phyloP scores from a whole-genome alignment of 2,113 vertebrate species.

The Erpornis zantholeuca region DNA sequence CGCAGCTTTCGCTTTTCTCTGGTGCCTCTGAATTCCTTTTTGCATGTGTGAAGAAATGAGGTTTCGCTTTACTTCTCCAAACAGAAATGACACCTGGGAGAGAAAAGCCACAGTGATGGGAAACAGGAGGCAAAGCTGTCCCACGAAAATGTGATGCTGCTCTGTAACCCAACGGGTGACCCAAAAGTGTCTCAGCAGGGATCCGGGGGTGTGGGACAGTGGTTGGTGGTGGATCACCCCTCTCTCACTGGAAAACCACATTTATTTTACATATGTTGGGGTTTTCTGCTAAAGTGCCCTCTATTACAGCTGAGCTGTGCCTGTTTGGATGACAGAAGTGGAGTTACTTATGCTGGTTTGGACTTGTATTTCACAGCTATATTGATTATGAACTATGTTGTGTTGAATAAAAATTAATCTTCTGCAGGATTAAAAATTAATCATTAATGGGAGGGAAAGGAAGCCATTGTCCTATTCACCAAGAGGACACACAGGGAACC shows the following conservation, averaged over 20 bases:
- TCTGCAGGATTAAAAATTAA: neutral
- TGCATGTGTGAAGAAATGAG: neutral
- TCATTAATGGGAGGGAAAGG: neutral
- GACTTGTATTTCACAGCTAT: neutral
- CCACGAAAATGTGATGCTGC: neutral
- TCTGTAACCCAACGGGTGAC: fast-evolving
- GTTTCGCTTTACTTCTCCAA: neutral
- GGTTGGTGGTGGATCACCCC: neutral
- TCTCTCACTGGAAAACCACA: fast-evolving
- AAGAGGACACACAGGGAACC: neutral
- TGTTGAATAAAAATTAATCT: neutral
- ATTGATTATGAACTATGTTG: neutral
- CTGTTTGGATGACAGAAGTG: fast-evolving
- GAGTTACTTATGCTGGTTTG: neutral
- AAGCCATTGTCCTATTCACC: fast-evolving
- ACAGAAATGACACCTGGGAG: neutral
- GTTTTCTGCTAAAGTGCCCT: neutral
- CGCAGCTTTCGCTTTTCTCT: neutral
- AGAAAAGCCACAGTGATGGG: neutral
- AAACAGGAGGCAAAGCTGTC: neutral
- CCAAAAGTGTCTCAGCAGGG: fast-evolving
- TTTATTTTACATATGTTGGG: neutral
- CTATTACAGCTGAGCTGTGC: neutral
- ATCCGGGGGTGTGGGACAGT: fast-evolving
- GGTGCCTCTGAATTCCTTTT: neutral